Evolutionary conservation across 2,113 vertebrate genomes (phyloP).

Genomic region (Felis catus): F.catus_Fca126_mat1.0 CM031419.1:143299001-143299500

Average conservation of each 20-base stretch:
- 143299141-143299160: not conserved
- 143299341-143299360: not conserved
- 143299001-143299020: not conserved
- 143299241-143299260: not conserved
- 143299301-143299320: not conserved
- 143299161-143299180: not conserved
- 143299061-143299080: not conserved
- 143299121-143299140: not conserved
- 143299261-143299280: not conserved
- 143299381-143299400: not conserved
- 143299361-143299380: not conserved
- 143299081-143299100: not conserved
- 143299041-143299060: not conserved
- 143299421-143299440: not conserved
- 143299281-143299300: not conserved
- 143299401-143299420: not conserved
- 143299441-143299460: not conserved
- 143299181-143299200: not conserved
- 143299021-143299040: not conserved
- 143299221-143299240: not conserved
- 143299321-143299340: not conserved
- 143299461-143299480: not conserved
- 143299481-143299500: not conserved
- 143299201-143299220: not conserved
- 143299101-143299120: not conserved